Evolutionary conservation across 2,888 invertebrate species (phyloP), one percentile per base, ranked within the genome.

Genomic region (Cosmorhoe ocellata): DNA sequence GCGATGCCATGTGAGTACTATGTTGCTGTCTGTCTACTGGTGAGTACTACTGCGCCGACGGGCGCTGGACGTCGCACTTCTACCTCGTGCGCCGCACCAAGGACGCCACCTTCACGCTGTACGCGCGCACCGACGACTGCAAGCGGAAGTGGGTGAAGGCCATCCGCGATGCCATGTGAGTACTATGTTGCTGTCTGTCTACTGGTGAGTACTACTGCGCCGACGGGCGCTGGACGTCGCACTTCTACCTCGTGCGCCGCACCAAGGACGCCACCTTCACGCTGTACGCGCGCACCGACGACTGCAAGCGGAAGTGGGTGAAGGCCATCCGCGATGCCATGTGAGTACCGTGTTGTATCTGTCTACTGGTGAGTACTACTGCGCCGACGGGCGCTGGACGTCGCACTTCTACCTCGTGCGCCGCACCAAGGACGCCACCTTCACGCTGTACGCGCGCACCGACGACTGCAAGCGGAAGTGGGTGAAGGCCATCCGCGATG

Each of bases 101-200:
- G 69, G 93, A 92, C 69, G 95, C 94, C 47, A 98, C 96, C 7
- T 98, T 94, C 81, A 98, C 98, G 24, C 93, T 99, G 69, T 96
- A 94, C 81, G 96, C 98, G 14, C 94, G 97, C 77, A 96, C 96
- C 1, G 95, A 96, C 60, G 97, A 97, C 58, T 94, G 95, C 69
- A 96, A 96, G 71, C 92, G 94, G 64, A 96, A 96, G 82, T 99
- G 99, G 97, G 95, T 97, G 43, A 96, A 97, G 76, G 96, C 98
- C 9, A 93, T 99, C 39, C 93, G 94, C 56, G 96, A 97, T 70
- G 98, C 99, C 27, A 93, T 98, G 97, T 97, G 81, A n/a, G n/a
- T n/a, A n/a, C n/a, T n/a, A n/a, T n/a, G n/a, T n/a, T n/a, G n/a
- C n/a, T n/a, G n/a, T n/a, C n/a, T n/a, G n/a, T n/a, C n/a, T n/a